Evolutionary conservation across 2,113 vertebrate species (phyloP).

Genomic region (Seriola aureovittata): DNA sequence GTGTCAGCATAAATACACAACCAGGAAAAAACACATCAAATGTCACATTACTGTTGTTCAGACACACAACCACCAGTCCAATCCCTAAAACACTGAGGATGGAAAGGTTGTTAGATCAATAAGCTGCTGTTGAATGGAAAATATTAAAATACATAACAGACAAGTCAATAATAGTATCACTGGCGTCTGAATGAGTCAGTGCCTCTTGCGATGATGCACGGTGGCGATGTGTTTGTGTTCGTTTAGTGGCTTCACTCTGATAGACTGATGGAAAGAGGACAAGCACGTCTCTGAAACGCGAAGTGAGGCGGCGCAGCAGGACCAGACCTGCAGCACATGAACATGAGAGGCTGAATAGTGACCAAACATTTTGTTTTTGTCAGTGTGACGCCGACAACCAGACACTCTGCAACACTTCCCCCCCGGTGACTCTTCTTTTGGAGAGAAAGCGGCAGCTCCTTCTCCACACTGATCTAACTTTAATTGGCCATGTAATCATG

Average conservation of each 20-base stretch:
- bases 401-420: constrained; percentile 3
- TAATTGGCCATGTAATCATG: constrained; percentile 25
- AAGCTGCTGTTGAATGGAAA: constrained; percentile 18
- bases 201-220: constrained; percentile 42
- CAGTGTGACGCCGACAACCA: constrained; percentile 6
- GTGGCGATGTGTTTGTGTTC: constrained; percentile 6
- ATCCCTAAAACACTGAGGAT: constrained; percentile 11
- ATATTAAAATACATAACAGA: constrained; percentile 21
- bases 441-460: neutral
- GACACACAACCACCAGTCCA: neutral
- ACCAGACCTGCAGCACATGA: neutral
- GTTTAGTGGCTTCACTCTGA: constrained; percentile 14
- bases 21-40: constrained; percentile 23
- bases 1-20: neutral
- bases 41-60: neutral
- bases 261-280: neutral
- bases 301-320: neutral
- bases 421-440: neutral
- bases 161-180: constrained; percentile 17
- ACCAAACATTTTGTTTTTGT: neutral
- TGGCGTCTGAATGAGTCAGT: constrained; percentile 34
- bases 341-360: constrained; percentile 7
- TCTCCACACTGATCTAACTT: neutral
- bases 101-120: constrained; percentile 18
- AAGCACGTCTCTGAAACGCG: constrained; percentile 5